Conservation (phyloP, 53 echinoderm and acorn worm species). For the Hippasteria phrygiana region DNA sequence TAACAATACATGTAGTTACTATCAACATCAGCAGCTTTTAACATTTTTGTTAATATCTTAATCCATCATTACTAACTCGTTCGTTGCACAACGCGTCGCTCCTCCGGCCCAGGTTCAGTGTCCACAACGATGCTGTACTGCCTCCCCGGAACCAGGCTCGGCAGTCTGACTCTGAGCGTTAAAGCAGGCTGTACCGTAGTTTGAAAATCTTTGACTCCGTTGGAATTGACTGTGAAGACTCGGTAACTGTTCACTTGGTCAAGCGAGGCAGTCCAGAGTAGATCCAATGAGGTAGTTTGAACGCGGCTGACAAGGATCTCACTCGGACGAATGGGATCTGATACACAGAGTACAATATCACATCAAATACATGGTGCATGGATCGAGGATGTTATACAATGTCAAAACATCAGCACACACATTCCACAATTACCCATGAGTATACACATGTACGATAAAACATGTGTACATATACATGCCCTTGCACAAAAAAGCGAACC, state of each 20-base stretch:
- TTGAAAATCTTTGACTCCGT: not conserved
- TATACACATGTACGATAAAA: too few relatives aligned
- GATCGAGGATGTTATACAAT: too few relatives aligned
- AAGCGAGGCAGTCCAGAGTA: slow-evolving; percentile 38
- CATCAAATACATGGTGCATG: not conserved
- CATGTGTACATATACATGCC: too few relatives aligned
- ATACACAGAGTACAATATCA: not conserved
- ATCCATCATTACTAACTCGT: slow-evolving; percentile 49
- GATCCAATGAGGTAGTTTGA: slow-evolving; percentile 51
- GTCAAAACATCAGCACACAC: too few relatives aligned
- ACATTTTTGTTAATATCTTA: not conserved
- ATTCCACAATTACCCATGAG: too few relatives aligned
- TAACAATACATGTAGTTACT: too few relatives aligned
- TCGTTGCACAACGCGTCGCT: slow-evolving; percentile 36
- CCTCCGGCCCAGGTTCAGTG: not conserved
- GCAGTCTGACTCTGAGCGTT: not conserved
- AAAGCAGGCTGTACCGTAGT: not conserved
- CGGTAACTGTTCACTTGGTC: slow-evolving; percentile 23
- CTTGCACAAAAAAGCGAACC: too few relatives aligned
- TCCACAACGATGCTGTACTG: slow-evolving; percentile 67
- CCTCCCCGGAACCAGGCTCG: slow-evolving; percentile 48
- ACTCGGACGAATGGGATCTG: slow-evolving; percentile 48
- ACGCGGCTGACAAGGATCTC: slow-evolving; percentile 46
- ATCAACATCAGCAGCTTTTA: too few relatives aligned
- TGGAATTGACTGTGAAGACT: slow-evolving; percentile 38